These are phyloP conservation scores for Chelidonichthys spinosus DNA, from an alignment of 2,797 vertebrate genomes.

Conservation along the genomic window DNA sequence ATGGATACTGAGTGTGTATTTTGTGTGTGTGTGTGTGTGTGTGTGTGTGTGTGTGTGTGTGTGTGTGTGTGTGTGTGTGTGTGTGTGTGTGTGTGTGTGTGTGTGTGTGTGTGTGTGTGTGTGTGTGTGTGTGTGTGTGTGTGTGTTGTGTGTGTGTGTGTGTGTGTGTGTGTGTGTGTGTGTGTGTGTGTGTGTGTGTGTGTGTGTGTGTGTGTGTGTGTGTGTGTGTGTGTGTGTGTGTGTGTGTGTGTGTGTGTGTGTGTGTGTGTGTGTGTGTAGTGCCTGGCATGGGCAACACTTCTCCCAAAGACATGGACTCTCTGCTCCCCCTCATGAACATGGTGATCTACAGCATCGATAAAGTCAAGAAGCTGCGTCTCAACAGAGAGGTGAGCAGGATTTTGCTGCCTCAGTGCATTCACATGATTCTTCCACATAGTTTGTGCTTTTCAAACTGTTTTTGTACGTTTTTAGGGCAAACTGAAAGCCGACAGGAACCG, in stretches of 20 bases:
- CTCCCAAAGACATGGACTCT: slow-evolving; percentile 98
- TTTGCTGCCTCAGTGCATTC: background rate
- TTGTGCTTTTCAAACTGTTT: background rate
- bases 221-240: no score
- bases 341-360: slow-evolving; percentile 99
- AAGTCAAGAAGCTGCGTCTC: slow-evolving; percentile 97
- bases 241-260: no score
- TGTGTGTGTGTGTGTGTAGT: slow-evolving; percentile 84
- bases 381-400: slow-evolving; percentile 93
- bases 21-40: slow-evolving; percentile 11
- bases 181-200: slow-evolving; percentile 17
- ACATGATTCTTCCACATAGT: background rate
- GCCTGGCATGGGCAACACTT: slow-evolving; percentile 98
- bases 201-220: slow-evolving; percentile 12
- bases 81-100: slow-evolving; percentile 28
- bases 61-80: slow-evolving; percentile 28
- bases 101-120: slow-evolving; percentile 30
- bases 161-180: no score
- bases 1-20: slow-evolving; percentile 2
- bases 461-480: slow-evolving; percentile 87
- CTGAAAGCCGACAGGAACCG: slow-evolving; percentile 97
- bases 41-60: slow-evolving; percentile 15
- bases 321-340: slow-evolving; percentile 98
- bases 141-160: slow-evolving; percentile 32
- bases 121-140: background rate